Evolutionary conservation across 2,113 vertebrate species (phyloP).

Genomic region (Caretta caretta): DNA sequence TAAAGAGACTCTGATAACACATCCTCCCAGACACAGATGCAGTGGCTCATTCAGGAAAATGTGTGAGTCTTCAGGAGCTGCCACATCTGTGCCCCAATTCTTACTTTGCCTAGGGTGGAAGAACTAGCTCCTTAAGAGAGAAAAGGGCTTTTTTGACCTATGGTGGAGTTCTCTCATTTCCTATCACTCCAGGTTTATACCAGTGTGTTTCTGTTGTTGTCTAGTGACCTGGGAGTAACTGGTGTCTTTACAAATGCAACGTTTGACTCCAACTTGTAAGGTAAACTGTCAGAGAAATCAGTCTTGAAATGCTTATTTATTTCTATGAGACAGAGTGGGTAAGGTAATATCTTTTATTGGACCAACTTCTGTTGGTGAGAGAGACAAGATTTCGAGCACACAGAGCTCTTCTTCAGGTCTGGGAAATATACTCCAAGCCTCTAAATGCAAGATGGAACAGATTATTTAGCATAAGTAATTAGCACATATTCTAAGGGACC

Average conservation of each 20-base stretch:
- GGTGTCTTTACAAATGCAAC: slow-evolving; percentile 73
- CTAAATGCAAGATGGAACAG: no score
- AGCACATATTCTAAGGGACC: no score
- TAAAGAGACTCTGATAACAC: neutral
- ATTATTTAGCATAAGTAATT: no score
- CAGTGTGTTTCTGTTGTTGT: slow-evolving; percentile 41
- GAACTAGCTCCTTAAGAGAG: neutral
- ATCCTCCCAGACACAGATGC: neutral
- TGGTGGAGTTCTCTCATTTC: neutral
- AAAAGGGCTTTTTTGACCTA: neutral
- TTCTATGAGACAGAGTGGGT: neutral
- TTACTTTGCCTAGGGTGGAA: neutral
- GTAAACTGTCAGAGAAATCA: slow-evolving; percentile 18
- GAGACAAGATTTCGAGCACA: no score
- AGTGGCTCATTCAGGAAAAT: neutral
- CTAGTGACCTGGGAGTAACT: slow-evolving; percentile 62
- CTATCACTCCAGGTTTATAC: neutral
- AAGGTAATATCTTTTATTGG: no score
- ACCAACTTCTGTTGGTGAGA: no score
- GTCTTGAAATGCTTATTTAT: neutral
- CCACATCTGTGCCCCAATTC: neutral
- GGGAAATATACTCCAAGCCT: no score
- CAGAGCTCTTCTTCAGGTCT: no score
- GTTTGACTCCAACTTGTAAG: slow-evolving; percentile 54
- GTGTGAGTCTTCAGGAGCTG: neutral